These are phyloP conservation scores for Blastobasis adustella DNA, from an alignment of 2,888 invertebrate genomes.

Conservation along the genomic window DNA sequence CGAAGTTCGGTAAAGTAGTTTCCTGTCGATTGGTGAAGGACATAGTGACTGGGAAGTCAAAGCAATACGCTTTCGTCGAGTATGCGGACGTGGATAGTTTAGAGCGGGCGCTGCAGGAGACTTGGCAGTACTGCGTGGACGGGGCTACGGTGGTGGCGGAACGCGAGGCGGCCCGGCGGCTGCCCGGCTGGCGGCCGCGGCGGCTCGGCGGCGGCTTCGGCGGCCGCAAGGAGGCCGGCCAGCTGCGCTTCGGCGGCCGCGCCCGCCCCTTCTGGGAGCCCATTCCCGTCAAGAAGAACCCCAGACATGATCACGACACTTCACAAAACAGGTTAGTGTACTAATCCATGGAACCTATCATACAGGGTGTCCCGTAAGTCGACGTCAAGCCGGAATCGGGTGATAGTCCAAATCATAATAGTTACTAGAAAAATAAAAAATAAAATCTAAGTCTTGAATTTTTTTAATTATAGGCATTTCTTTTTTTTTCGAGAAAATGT, in stretches of 20 bases:
- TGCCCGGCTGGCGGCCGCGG: constrained; percentile 89
- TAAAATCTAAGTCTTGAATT: too few species aligned
- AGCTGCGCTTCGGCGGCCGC: constrained; percentile 88
- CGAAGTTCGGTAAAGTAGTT: constrained; percentile 79
- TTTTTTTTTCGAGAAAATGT: too few species aligned
- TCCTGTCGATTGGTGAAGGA: constrained; percentile 81
- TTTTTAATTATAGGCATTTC: too few species aligned
- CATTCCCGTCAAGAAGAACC: constrained; percentile 28
- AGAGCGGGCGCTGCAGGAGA: constrained; percentile 75
- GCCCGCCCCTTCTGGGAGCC: constrained; percentile 85
- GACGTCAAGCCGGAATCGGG: too few species aligned
- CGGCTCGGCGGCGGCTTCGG: constrained; percentile 92
- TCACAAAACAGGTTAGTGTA: too few species aligned
- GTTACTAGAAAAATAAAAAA: too few species aligned
- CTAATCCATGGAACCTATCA: neutral
- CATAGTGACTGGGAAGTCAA: constrained; percentile 87
- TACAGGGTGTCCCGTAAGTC: too few species aligned
- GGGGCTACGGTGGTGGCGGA: constrained; percentile 81
- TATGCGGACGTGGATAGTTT: constrained; percentile 78
- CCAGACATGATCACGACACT: neutral
- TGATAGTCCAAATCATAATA: too few species aligned
- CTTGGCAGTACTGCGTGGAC: constrained; percentile 77
- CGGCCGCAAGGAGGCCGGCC: constrained; percentile 90
- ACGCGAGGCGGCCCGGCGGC: constrained; percentile 80
- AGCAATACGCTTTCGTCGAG: constrained; percentile 91